A percentile compares a stretch with the other conserved stretches of the same genome.
These are phyloP conservation scores for Odontocolon sp. DNA, from an alignment of 2,888 invertebrate genomes.

Conservation along the genomic window DNA sequence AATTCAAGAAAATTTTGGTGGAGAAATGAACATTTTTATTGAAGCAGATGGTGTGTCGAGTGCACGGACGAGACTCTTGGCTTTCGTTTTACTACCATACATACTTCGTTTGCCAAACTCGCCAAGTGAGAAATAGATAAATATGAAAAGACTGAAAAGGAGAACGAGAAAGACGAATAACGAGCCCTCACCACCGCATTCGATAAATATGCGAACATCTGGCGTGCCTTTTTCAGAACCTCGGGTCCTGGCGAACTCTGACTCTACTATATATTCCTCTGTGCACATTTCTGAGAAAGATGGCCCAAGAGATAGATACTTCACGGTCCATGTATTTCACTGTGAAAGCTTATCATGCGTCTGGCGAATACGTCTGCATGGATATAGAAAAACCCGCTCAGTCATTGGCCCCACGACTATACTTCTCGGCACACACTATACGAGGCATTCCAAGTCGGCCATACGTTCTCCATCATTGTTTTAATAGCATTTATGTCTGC, in stretches of 20 bases:
- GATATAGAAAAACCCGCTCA: neutral
- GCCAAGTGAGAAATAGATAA: constrained; percentile 14
- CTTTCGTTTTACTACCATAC: no score
- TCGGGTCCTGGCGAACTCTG: constrained; percentile 1
- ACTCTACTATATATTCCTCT: neutral
- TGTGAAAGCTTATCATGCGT: constrained; percentile 13
- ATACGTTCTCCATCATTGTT: no score
- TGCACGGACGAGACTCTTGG: neutral
- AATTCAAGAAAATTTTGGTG: neutral
- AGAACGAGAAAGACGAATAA: constrained; percentile 28
- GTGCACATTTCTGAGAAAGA: constrained; percentile 29
- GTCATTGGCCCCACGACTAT: no score
- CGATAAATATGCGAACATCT: constrained; percentile 54
- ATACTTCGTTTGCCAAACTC: constrained; percentile 20
- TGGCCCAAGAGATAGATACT: constrained; percentile 37
- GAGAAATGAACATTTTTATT: constrained; percentile 40
- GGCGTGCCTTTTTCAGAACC: constrained; percentile 29
- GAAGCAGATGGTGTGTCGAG: constrained; percentile 33
- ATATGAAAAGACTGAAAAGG: constrained; percentile 20
- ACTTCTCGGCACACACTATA: no score
- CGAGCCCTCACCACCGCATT: constrained; percentile 21
- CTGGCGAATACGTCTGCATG: constrained; percentile 11
- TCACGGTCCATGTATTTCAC: constrained; percentile 35
- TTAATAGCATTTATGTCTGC: no score
- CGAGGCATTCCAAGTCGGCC: no score